Conservation (phyloP, 2,888 invertebrate genomes). For the Apocheima hispidaria region DNA sequence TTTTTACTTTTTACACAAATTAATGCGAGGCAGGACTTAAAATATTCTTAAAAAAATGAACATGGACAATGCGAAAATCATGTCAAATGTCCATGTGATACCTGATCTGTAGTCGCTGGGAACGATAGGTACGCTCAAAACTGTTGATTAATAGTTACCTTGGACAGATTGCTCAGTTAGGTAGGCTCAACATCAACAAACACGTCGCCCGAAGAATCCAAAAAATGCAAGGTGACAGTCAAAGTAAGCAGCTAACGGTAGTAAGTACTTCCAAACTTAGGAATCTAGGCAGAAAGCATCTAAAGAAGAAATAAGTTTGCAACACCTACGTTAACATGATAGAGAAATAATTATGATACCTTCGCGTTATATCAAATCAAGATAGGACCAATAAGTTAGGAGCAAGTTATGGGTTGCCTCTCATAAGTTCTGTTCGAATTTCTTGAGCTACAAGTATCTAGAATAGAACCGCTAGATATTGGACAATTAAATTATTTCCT, state of each 20-base stretch:
- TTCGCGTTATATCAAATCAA: not conserved
- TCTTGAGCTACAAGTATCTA: not conserved
- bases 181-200: too few relatives aligned
- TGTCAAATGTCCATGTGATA: too few relatives aligned
- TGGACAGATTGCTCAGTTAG: too few relatives aligned
- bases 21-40: too few relatives aligned
- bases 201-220: too few relatives aligned
- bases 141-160: too few relatives aligned
- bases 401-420: not conserved
- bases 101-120: too few relatives aligned
- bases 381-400: not conserved
- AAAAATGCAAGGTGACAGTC: slow-evolving; percentile 5
- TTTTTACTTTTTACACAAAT: too few relatives aligned
- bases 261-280: not conserved
- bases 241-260: slow-evolving; percentile 1
- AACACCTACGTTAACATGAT: not conserved
- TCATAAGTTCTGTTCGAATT: slow-evolving; percentile 8
- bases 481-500: slow-evolving; percentile 5
- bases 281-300: not conserved
- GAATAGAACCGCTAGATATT: not conserved
- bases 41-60: too few relatives aligned
- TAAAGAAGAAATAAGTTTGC: not conserved
- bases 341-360: not conserved
- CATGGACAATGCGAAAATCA: too few relatives aligned
- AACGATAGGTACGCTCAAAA: too few relatives aligned